phyloP scores from a whole-genome alignment of 2,113 vertebrate genomes.

The Micronycteris hirsuta region DNA sequence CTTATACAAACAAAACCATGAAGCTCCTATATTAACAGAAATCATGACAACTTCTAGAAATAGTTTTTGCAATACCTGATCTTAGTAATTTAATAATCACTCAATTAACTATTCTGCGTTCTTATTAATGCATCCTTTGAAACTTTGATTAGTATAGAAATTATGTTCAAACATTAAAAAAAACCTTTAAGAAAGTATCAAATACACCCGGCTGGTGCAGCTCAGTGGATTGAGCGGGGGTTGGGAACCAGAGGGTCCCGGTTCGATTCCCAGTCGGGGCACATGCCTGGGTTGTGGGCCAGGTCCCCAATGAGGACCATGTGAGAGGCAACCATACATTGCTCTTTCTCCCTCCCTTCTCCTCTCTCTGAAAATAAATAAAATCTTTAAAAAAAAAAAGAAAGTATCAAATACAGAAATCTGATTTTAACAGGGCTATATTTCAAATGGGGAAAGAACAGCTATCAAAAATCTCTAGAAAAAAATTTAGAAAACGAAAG shows the following conservation, averaged over 20 bases:
- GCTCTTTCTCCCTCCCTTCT: too few species aligned
- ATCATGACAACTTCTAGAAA: background rate
- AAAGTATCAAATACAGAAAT: background rate
- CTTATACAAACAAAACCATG: background rate
- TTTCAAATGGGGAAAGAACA: background rate
- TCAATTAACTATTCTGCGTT: background rate
- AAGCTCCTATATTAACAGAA: background rate
- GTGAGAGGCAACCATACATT: too few species aligned
- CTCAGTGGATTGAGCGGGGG: too few species aligned
- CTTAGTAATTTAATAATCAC: background rate
- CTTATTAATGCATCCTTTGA: background rate
- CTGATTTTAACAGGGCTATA: background rate
- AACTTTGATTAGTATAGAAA: background rate
- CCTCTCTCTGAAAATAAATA: too few species aligned
- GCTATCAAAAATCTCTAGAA: background rate
- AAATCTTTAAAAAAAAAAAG: too few species aligned
- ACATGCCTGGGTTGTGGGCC: too few species aligned
- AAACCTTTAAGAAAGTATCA: background rate
- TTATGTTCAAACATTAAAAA: background rate
- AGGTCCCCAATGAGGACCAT: too few species aligned
- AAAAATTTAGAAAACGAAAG: background rate
- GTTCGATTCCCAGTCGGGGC: too few species aligned
- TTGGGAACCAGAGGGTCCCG: too few species aligned
- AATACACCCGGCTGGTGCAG: too few species aligned
- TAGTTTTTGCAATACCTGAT: background rate